These are phyloP conservation scores for Zhengitettix transpicula DNA, from an alignment of 2,888 invertebrate genomes.

Conservation along the genomic window DNA sequence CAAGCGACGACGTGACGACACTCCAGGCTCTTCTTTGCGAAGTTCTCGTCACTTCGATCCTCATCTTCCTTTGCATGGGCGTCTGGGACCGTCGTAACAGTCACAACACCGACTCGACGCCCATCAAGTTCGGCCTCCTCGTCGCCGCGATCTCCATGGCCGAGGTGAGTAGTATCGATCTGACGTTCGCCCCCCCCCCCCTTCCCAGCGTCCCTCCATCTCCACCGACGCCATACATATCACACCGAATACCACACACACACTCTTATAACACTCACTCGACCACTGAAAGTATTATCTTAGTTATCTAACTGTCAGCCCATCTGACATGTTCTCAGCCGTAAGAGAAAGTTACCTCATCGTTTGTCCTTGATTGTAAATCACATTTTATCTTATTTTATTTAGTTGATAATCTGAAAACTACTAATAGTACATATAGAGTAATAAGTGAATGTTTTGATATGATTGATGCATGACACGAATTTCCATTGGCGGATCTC, in stretches of 20 bases:
- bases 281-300: neutral
- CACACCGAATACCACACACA: neutral
- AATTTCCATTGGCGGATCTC: too few relatives aligned
- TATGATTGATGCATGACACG: too few relatives aligned
- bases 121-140: conserved; percentile 26
- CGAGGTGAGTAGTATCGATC: conserved; percentile 1
- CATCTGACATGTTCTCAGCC: too few relatives aligned
- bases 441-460: too few relatives aligned
- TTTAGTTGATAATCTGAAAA: too few relatives aligned
- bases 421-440: too few relatives aligned
- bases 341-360: too few relatives aligned
- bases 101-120: conserved; percentile 22
- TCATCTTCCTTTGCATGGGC: conserved; percentile 25
- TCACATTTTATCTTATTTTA: too few relatives aligned
- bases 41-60: conserved; percentile 22
- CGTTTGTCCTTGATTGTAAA: too few relatives aligned
- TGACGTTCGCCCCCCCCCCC: neutral
- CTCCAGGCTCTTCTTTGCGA: conserved; percentile 25
- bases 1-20: conserved; percentile 17
- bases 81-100: conserved; percentile 26
- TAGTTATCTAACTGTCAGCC: too few relatives aligned
- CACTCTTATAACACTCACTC: neutral
- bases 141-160: conserved; percentile 22
- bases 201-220: neutral
- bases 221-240: neutral